Evolutionary conservation across 2,888 invertebrate genomes (phyloP), one percentile per base, ranked within the genome.

Genomic region (Laothoe populi): DNA sequence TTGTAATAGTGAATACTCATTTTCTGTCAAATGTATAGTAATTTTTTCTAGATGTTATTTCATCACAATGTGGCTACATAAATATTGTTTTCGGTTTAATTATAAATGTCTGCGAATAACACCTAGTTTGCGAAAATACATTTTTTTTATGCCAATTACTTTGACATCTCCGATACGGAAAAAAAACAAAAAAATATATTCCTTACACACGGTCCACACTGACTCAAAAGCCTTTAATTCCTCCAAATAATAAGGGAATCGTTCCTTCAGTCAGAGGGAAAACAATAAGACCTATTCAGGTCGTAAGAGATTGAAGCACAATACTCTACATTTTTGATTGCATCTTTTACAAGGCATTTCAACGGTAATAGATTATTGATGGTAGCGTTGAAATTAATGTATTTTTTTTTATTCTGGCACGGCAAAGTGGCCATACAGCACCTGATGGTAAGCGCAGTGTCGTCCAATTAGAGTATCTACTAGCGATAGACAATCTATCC

Each of bases 241-340:
- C 16, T 19, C 16, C n/a, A 31, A 31, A 8, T 19, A 19, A n/a
- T n/a, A 35, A 53, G 53, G 53, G 26, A 16, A n/a, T 7, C 26
- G 31, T 16, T 31, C 26, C 24, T 26, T 26, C 16, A 49, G 31
- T 31, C 31, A 10, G 16, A 53, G 19, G 16, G 31, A 19, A 53
- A 53, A 53, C 53, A 31, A 26, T 26, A 31, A 35, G 31, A 53
- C 31, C 4, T 53, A 35, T 53, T 53, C 31, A 53, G 53, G 53
- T 1, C 53, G 19, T 35, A 21, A 19, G 19, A 35, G 53, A 53
- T 35, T 53, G 53, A 53, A 53, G 53, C 19, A 53, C 53, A 53
- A 53, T 35, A 4, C 53, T 26, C 31, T 19, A 31, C 19, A 31
- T 53, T 53, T 35, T 53, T 53, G 53, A 53, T 53, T 53, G 31